Evolutionary conservation across 1,140 invertebrate genomes (phyloP).

Genomic region (Danaus melanippus): DNA sequence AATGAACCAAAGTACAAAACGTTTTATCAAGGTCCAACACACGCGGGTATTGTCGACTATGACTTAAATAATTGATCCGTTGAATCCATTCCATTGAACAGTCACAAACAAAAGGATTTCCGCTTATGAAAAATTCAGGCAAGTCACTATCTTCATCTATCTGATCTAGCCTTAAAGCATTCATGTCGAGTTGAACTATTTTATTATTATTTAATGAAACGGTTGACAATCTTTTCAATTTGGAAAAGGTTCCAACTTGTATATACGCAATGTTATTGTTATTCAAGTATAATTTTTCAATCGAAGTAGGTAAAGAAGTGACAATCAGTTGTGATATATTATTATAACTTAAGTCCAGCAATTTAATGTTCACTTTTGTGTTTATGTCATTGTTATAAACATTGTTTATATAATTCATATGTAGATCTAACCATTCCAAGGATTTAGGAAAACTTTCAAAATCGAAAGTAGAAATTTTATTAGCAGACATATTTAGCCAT

Average conservation of each 20-base stretch:
- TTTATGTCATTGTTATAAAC: constrained; percentile 56
- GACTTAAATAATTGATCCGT: constrained; percentile 80
- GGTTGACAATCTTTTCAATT: constrained; percentile 78
- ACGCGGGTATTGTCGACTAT: constrained; percentile 83
- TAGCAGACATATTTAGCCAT: constrained; percentile 82
- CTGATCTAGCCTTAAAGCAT: constrained; percentile 78
- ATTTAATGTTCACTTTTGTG: constrained; percentile 76
- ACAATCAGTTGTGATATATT: constrained; percentile 78
- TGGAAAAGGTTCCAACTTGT: constrained; percentile 80
- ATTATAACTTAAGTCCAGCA: constrained; percentile 84
- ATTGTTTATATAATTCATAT: constrained; percentile 76
- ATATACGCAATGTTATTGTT: constrained; percentile 82
- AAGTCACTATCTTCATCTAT: constrained; percentile 77
- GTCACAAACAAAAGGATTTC: constrained; percentile 87
- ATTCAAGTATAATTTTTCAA: constrained; percentile 83
- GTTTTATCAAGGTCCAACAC: constrained; percentile 89
- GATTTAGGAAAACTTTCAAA: constrained; percentile 78
- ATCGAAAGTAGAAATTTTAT: constrained; percentile 78
- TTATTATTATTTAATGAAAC: constrained; percentile 85
- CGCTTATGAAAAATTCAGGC: constrained; percentile 84
- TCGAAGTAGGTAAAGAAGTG: constrained; percentile 79
- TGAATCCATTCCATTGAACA: constrained; percentile 91
- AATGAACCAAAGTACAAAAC: constrained; percentile 85
- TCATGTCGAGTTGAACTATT: constrained; percentile 80
- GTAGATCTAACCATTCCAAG: constrained; percentile 81